Conservation (phyloP, 2,113 vertebrate genomes). For the Hyla sarda region DNA sequence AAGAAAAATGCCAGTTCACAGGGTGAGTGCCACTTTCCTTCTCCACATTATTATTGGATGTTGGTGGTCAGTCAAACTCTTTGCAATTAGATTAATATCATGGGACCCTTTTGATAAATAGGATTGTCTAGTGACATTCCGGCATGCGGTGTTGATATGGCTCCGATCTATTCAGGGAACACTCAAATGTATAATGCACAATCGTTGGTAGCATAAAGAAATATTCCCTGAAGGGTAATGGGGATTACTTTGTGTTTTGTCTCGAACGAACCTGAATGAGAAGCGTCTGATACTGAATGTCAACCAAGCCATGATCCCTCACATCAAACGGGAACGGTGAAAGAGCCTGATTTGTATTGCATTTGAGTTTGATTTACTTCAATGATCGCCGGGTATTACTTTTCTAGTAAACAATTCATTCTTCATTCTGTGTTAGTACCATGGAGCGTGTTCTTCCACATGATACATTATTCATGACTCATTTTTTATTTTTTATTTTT, state of each 20-base stretch:
- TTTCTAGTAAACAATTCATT: conserved; percentile 48
- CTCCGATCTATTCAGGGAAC: not conserved
- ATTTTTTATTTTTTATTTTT: not conserved
- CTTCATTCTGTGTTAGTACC: conserved; percentile 28
- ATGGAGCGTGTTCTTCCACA: conserved; percentile 26
- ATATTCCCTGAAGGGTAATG: not conserved
- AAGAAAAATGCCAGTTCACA: too few relatives aligned
- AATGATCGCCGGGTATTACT: conserved; percentile 31
- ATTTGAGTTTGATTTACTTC: conserved; percentile 40
- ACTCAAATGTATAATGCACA: not conserved
- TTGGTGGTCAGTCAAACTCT: too few relatives aligned
- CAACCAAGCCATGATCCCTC: not conserved
- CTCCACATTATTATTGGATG: too few relatives aligned
- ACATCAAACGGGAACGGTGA: not conserved
- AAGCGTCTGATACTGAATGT: not conserved
- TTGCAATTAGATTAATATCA: too few relatives aligned
- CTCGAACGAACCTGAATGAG: conserved; percentile 1
- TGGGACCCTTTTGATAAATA: too few relatives aligned
- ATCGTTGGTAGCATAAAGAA: not conserved
- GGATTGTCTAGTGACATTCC: too few relatives aligned
- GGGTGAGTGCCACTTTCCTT: too few relatives aligned
- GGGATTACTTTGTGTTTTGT: not conserved
- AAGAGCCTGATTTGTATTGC: conserved; percentile 11
- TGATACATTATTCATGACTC: conserved; percentile 43
- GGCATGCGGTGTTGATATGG: not conserved